phyloP scores from a whole-genome alignment of 2,113 vertebrate species.

The Megaceryle maxima region DNA sequence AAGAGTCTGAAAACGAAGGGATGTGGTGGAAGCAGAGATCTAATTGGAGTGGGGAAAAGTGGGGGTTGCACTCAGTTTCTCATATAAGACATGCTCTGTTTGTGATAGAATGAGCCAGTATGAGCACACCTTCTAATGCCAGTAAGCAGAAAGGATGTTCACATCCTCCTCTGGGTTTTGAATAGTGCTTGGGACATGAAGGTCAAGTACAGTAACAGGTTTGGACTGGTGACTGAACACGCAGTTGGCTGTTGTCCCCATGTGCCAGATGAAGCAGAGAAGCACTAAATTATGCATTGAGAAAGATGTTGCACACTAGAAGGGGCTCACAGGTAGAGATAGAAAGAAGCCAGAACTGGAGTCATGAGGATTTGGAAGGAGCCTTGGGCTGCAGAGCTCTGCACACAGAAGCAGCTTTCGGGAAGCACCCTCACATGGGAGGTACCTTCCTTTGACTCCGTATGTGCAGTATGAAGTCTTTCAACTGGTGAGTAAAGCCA shows the following conservation, averaged over 20 bases:
- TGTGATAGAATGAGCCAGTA: background rate
- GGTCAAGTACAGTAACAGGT: fast-evolving
- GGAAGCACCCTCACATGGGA: background rate
- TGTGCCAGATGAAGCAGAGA: background rate
- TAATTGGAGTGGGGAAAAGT: too few species aligned
- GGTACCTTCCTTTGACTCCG: background rate
- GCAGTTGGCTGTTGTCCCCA: background rate
- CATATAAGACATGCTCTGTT: background rate
- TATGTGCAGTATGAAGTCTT: fast-evolving
- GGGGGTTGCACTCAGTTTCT: background rate
- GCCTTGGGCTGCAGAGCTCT: background rate
- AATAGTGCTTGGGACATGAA: background rate
- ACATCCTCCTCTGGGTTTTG: background rate
- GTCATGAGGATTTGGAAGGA: background rate
- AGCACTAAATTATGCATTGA: background rate
- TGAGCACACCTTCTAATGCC: too few species aligned
- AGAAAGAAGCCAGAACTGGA: background rate
- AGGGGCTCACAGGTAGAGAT: background rate
- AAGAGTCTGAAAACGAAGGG: background rate
- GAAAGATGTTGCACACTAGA: fast-evolving
- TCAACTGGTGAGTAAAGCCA: background rate
- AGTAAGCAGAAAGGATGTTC: background rate
- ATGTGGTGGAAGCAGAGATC: background rate
- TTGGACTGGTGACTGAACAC: background rate
- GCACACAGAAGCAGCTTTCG: background rate